Evolutionary conservation across 2,797 vertebrate genomes (phyloP), one percentile per base, ranked within the genome.

Genomic region (Gadopsis bispinosus): DNA sequence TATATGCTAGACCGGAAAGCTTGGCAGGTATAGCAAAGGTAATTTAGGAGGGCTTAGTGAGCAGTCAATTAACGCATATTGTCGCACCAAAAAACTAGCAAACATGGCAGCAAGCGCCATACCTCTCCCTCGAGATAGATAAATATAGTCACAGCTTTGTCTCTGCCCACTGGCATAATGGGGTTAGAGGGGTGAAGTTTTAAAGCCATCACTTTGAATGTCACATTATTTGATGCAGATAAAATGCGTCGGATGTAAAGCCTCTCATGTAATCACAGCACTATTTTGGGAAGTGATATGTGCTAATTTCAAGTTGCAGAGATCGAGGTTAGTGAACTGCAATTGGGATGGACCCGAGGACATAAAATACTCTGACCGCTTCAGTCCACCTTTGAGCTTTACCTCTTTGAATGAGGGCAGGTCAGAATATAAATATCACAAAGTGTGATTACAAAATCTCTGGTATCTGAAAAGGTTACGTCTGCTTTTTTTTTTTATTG

Each of bases 381-480:
- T 61, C 22, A 50, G 58, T 35, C 56, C 67, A 84, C 73, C 63
- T 84, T 73, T 80, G 53, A 11, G 22, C 75, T 74, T 82, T 59
- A 78, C 43, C 73, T 83, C 65, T 72, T 31, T 75, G 68, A 73
- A 80, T 83, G 68, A 69, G 79, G 69, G 33, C n/a, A 55, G 78
- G 78, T 86, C 83, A 74, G 35, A 72, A 74, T 80, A 86, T 82
- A 86, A 89, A 88, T 75, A 84, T 78, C 65, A 77, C 65, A 79
- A 74, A 83, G 78, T 67, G 63, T 77, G 78, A 87, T 87, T 77
- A 73, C 20, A 81, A 77, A 81, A 80, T 75, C 50, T 43, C 45
- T 80, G 68, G 55, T 85, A 83, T 84, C 89, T 90, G 39, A 77
- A 91, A 89, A 82, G 86, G 83, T 81, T 75, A 79, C 9, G 9